phyloP scores from a whole-genome alignment of 2,888 invertebrate species.

The Oxycera nigricornis region DNA sequence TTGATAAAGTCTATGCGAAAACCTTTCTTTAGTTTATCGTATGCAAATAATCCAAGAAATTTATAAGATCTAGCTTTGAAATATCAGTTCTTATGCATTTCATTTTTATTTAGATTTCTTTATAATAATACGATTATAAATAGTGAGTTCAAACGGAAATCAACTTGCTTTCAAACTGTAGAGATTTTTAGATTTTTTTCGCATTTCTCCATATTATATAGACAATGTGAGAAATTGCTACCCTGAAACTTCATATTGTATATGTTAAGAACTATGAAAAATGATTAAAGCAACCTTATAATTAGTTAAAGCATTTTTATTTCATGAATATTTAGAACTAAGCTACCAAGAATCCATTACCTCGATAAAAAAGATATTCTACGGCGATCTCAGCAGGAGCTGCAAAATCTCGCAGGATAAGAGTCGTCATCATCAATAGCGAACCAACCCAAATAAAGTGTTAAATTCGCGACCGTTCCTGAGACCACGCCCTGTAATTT shows the following conservation, averaged over 20 bases:
- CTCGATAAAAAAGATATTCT: too few species aligned
- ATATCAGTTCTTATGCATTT: neutral
- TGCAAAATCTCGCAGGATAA: too few species aligned
- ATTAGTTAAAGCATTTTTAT: neutral
- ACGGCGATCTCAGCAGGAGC: too few species aligned
- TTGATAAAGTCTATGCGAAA: neutral
- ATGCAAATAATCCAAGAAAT: neutral
- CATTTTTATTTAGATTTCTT: too few species aligned
- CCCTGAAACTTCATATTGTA: conserved; percentile 22
- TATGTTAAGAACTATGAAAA: conserved; percentile 45
- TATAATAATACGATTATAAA: too few species aligned
- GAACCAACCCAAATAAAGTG: too few species aligned
- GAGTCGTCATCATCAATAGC: too few species aligned
- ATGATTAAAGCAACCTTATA: conserved; percentile 42
- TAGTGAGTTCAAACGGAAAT: neutral
- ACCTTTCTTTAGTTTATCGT: neutral
- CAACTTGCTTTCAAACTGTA: conserved; percentile 3
- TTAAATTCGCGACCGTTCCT: too few species aligned
- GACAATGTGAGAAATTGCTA: conserved; percentile 12
- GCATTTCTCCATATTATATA: conserved; percentile 15
- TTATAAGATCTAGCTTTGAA: neutral
- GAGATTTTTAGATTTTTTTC: neutral
- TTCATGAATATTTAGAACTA: too few species aligned
- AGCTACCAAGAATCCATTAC: too few species aligned
- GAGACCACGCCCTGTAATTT: too few species aligned